Evolutionary conservation across 2,888 invertebrate species (phyloP), one percentile per base, ranked within the genome.

Genomic region (Julus scanicus): DNA sequence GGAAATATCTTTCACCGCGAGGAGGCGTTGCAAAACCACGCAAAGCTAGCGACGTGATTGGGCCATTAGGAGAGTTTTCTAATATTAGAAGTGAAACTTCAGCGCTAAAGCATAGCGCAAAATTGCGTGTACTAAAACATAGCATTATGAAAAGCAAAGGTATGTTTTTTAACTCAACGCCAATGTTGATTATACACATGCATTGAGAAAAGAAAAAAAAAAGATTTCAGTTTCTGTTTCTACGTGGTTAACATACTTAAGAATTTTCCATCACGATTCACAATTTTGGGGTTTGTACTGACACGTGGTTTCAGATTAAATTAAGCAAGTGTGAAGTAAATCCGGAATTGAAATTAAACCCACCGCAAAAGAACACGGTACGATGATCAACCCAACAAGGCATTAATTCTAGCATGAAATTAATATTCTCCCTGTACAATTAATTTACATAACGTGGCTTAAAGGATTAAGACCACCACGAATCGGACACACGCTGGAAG

Each of bases 361-460:
- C 71, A n/a, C 29, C 71, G 8, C 2, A 29, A 0, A 29, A 9
- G 71, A 29, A 8, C 29, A 71, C 29, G 80, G 13, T 15, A 80
- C 37, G 80, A 37, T 80, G 8, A 29, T 37, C 80, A 80, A 15
- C 37, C 37, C 80, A 80, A 29, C 80, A 15, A 80, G 13, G 11
- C 80, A 15, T 80, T 29, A 37, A 80, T 37, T 20, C 29, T 8
- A 1, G 37, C 37, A 29, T 80, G 80, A 80, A 80, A 80, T 80
- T 80, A 80, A 80, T 80, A 80, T 80, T 37, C 80, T 37, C 80
- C 2, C 80, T 80, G 80, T 37, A 80, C 11, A 80, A 80, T 80
- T 80, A 37, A 80, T 80, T 80, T 80, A 80, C 80, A 80, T 80
- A 80, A 80, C 29, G 15, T 29, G 80, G 80, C 80, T 80, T 80